Percentiles rank a stretch among this genome's conserved stretches.
Evolutionary conservation across 2,797 vertebrate species (phyloP).

Genomic region (Staurois parvus): DNA sequence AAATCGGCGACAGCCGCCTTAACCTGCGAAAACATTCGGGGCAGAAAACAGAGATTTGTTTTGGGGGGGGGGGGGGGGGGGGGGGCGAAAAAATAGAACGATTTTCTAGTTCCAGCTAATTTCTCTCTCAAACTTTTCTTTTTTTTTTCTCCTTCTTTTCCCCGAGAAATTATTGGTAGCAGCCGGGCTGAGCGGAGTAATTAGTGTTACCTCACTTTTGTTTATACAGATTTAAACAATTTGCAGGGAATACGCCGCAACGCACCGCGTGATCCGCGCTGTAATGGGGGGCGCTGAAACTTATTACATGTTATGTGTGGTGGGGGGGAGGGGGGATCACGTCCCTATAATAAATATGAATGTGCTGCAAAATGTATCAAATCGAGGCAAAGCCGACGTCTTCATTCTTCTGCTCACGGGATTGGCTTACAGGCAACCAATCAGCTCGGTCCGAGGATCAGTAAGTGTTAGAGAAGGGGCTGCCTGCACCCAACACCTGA

Average conservation of each 20-base stretch:
- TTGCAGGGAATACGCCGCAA: not conserved
- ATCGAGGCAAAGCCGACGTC: too few relatives aligned
- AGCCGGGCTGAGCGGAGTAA: slow-evolving; percentile 62
- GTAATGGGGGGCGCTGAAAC: not conserved
- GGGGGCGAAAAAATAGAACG: slow-evolving; percentile 2
- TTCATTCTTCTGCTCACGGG: too few relatives aligned
- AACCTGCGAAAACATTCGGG: slow-evolving; percentile 61
- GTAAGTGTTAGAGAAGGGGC: too few relatives aligned
- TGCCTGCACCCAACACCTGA: too few relatives aligned
- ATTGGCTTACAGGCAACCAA: too few relatives aligned
- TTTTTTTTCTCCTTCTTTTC: slow-evolving; percentile 46
- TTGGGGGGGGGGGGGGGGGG: slow-evolving; percentile 47
- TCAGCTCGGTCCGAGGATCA: too few relatives aligned
- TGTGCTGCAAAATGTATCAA: too few relatives aligned
- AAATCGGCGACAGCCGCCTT: slow-evolving; percentile 60
- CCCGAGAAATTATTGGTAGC: slow-evolving; percentile 60
- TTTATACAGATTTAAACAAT: slow-evolving; percentile 64
- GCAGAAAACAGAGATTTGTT: slow-evolving; percentile 61
- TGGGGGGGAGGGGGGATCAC: too few relatives aligned
- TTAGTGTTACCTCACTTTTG: slow-evolving; percentile 69
- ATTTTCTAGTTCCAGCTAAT: slow-evolving; percentile 52
- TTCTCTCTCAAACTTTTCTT: slow-evolving; percentile 54
- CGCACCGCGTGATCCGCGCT: not conserved
- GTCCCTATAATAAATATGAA: too few relatives aligned
- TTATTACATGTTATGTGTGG: too few relatives aligned